Evolutionary conservation across 2,113 vertebrate species (phyloP).

Genomic region (Corvus cornix): DNA sequence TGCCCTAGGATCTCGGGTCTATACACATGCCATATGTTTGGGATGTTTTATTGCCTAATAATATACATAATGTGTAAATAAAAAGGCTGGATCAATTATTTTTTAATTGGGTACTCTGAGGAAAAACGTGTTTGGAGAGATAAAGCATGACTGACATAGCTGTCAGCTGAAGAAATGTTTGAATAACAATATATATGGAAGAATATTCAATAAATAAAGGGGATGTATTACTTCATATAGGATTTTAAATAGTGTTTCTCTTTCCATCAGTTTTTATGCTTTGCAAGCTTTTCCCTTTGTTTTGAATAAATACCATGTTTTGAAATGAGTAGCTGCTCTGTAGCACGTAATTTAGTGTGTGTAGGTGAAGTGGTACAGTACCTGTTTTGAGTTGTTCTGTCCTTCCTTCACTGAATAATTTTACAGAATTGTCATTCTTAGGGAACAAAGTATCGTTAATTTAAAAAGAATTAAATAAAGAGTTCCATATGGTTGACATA

Average conservation of each 20-base stretch:
- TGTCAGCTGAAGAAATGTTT: not conserved
- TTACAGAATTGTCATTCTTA: not conserved
- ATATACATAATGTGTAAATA: not conserved
- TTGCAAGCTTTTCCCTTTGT: not conserved
- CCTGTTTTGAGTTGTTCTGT: not conserved
- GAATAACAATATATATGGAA: not conserved
- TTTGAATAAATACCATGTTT: not conserved
- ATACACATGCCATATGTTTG: not conserved
- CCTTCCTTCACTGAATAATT: not conserved
- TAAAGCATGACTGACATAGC: not conserved
- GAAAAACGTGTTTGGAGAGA: not conserved
- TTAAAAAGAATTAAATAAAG: not conserved
- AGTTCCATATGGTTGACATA: not conserved
- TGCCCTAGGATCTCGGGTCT: not conserved
- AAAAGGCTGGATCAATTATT: not conserved
- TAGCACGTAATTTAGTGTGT: not conserved
- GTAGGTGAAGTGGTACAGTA: not conserved
- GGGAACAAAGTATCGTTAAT: not conserved
- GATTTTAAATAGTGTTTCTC: not conserved
- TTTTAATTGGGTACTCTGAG: not conserved
- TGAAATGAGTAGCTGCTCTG: not conserved
- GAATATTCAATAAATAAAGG: not conserved
- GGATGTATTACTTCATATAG: not conserved
- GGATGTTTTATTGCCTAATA: not conserved
- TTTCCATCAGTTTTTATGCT: not conserved